Conservation (phyloP, 2,113 vertebrate genomes). For the Aptenodytes patagonicus region DNA sequence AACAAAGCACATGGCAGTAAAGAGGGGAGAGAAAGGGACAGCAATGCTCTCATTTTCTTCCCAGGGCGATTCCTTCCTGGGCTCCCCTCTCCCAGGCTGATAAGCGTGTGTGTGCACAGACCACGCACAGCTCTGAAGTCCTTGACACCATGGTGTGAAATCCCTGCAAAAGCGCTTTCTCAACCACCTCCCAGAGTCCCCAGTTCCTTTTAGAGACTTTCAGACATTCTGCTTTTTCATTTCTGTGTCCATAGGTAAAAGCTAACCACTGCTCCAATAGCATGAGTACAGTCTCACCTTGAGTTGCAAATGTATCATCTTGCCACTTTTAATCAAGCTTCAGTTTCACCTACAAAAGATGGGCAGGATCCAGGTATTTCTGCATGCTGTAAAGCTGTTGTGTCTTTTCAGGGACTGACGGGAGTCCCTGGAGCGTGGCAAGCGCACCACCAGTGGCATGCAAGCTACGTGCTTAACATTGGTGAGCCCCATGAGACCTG, state of each 20-base stretch:
- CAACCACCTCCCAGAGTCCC: not conserved
- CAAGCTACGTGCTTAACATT: accelerated
- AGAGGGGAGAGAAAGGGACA: too few species aligned
- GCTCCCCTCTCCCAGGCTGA: not conserved
- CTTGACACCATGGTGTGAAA: not conserved
- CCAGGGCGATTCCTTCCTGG: not conserved
- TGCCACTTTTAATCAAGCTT: not conserved
- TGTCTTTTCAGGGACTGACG: not conserved
- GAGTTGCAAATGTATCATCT: not conserved
- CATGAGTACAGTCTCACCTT: not conserved
- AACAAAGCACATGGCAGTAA: not conserved
- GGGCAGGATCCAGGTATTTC: not conserved
- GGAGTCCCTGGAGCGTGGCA: not conserved
- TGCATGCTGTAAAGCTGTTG: not conserved
- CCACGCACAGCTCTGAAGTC: not conserved
- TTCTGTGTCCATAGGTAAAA: not conserved
- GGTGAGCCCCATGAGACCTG: not conserved
- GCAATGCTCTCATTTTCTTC: accelerated
- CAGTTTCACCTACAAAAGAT: not conserved
- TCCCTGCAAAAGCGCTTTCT: not conserved
- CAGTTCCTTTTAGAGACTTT: not conserved
- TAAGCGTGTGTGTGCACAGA: accelerated
- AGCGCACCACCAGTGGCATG: accelerated
- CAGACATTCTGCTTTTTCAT: not conserved
- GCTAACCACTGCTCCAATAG: not conserved